phyloP scores from a whole-genome alignment of 2,888 invertebrate species.

The Drosophila paranaensis region DNA sequence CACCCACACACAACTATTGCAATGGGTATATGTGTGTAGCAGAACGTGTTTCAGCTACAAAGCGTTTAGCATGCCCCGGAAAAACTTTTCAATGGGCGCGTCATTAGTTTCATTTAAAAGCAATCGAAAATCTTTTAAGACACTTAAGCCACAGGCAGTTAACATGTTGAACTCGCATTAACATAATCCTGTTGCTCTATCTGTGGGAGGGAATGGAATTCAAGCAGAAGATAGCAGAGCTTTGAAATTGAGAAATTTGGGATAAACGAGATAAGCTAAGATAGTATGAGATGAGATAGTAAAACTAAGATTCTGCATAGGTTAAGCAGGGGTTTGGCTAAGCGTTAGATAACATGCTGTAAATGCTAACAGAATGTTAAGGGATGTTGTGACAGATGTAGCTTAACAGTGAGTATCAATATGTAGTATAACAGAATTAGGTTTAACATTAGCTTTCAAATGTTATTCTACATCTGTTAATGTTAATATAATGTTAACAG shows the following conservation, averaged over 20 bases:
- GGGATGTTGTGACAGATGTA: no score
- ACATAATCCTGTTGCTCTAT: conserved; percentile 6
- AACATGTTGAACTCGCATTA: conserved; percentile 25
- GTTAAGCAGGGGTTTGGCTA: no score
- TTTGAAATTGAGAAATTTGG: background rate
- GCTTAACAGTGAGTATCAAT: no score
- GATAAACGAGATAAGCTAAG: no score
- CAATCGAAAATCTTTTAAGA: conserved; percentile 25
- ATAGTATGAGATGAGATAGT: no score
- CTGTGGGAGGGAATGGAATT: background rate
- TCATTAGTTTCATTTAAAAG: conserved; percentile 24
- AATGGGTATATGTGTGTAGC: conserved; percentile 27
- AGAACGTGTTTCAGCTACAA: conserved; percentile 40
- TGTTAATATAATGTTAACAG: background rate
- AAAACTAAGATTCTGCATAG: background rate
- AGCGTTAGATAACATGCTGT: background rate
- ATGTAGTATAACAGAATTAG: background rate
- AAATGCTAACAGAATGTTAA: background rate
- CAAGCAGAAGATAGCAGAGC: background rate
- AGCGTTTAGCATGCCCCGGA: conserved; percentile 19
- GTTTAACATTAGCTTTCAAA: background rate
- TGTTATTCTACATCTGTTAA: background rate
- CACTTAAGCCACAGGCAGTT: conserved; percentile 7
- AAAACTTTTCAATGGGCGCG: conserved; percentile 24
- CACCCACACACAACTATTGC: conserved; percentile 7